These are phyloP conservation scores for Lutjanus argentimaculatus DNA, from an alignment of 2,797 vertebrate species.

Conservation along the genomic window DNA sequence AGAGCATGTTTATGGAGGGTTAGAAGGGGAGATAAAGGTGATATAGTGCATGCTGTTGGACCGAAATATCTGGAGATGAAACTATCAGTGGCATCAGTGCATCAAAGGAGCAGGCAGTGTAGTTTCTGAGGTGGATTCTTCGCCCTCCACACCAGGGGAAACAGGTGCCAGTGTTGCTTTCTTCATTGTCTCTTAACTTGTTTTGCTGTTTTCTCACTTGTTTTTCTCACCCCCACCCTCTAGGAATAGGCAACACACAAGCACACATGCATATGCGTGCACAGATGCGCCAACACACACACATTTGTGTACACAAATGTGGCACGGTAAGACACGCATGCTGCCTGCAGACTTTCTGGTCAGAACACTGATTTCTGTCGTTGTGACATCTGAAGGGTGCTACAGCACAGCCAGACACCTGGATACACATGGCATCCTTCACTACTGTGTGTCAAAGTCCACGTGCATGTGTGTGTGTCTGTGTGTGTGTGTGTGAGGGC, in stretches of 20 bases:
- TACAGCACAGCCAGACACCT: conserved; percentile 85
- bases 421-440: conserved; percentile 85
- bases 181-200: conserved; percentile 82
- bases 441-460: conserved; percentile 69
- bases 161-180: conserved; percentile 81
- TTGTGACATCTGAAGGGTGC: conserved; percentile 86
- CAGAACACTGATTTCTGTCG: conserved; percentile 81
- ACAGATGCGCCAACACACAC: conserved; percentile 51
- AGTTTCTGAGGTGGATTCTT: conserved; percentile 52
- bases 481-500: conserved; percentile 24
- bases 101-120: conserved; percentile 45
- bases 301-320: conserved; percentile 43
- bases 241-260: conserved; percentile 73
- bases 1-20: conserved; percentile 62
- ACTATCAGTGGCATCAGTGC: conserved; percentile 50
- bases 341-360: conserved; percentile 78
- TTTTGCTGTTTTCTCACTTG: conserved; percentile 82
- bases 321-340: conserved; percentile 49
- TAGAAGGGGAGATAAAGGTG: conserved; percentile 60
- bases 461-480: conserved; percentile 32
- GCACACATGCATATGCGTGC: conserved; percentile 50
- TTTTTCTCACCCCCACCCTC: conserved; percentile 80
- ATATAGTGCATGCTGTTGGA: conserved; percentile 78
- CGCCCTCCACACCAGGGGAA: conserved; percentile 71
- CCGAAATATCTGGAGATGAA: conserved; percentile 87